Evolutionary conservation across 2,113 vertebrate species (phyloP).

Genomic region (Chinchilla lanigera): DNA sequence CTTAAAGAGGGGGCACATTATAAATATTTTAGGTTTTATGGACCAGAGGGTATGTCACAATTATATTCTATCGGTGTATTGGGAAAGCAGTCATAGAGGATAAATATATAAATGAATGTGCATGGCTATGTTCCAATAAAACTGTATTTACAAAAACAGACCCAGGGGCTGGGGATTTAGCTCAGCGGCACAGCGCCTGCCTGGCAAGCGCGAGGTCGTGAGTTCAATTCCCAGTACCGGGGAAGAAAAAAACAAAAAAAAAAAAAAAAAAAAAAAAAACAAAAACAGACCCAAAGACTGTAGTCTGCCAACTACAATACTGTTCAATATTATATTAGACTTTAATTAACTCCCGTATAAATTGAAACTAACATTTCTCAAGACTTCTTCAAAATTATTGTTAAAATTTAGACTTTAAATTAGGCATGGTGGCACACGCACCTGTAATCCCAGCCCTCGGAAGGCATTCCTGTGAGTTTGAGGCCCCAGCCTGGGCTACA

Average conservation of each 20-base stretch:
- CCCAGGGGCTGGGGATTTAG: too few species aligned
- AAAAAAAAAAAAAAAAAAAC: too few species aligned
- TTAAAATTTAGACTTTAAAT: neutral
- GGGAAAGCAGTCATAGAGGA: neutral
- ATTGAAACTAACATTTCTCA: conserved; percentile 15
- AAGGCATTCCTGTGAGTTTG: neutral
- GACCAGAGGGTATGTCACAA: neutral
- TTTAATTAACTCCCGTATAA: neutral
- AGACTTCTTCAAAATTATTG: neutral
- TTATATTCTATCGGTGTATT: neutral
- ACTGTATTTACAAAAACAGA: conserved; percentile 27
- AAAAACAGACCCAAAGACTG: neutral
- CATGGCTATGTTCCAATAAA: neutral
- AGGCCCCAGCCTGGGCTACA: neutral
- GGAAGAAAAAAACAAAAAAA: too few species aligned
- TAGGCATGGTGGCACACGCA: neutral
- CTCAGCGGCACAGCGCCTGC: too few species aligned
- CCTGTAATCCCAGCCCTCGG: neutral
- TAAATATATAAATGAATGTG: conserved; percentile 4
- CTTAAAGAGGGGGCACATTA: neutral
- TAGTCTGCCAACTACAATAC: neutral
- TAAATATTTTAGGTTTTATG: conserved; percentile 34
- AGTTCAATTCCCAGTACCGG: too few species aligned
- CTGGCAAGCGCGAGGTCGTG: too few species aligned
- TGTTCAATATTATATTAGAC: neutral